A percentile compares a stretch with the other conserved stretches of the same genome.
Conservation (phyloP, 1,140 invertebrate genomes). For the Listronotus oregonensis region DNA sequence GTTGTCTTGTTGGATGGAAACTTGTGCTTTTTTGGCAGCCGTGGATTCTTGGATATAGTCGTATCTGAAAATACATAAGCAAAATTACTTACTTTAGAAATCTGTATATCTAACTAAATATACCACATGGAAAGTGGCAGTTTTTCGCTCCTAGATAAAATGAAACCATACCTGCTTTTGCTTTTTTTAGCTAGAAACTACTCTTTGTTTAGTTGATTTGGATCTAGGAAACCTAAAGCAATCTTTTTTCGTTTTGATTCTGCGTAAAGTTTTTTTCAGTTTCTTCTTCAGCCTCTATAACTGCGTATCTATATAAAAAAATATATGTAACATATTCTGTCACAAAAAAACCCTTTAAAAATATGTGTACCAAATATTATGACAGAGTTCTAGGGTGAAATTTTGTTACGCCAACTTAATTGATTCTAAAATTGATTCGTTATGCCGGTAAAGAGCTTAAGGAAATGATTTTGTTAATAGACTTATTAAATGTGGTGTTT, state of each 20-base stretch:
- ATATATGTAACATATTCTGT: slow-evolving; percentile 1
- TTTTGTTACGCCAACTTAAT: no score
- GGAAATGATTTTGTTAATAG: no score
- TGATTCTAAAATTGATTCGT: no score
- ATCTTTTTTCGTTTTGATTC: slow-evolving; percentile 53
- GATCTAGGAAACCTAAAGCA: slow-evolving; percentile 58
- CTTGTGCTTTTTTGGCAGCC: slow-evolving; percentile 10
- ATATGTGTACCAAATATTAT: no score
- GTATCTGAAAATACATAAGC: slow-evolving; percentile 23
- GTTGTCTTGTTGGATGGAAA: slow-evolving; percentile 20
- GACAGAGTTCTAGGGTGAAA: no score
- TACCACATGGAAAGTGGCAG: no score
- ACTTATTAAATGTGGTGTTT: no score
- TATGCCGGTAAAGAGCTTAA: no score
- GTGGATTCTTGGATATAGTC: slow-evolving; percentile 39
- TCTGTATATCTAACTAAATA: no score
- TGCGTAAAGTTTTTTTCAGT: slow-evolving; percentile 34
- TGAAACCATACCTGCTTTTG: slow-evolving; percentile 28
- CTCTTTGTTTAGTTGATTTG: slow-evolving; percentile 51
- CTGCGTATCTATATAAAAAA: slow-evolving; percentile 61
- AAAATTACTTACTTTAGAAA: no score
- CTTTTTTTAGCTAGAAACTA: slow-evolving; percentile 27
- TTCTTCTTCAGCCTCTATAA: slow-evolving; percentile 57
- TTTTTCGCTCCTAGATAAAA: no score
- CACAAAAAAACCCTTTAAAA: no score